Evolutionary conservation across 2,888 invertebrate genomes (phyloP).

Genomic region (Hololepta plana): DNA sequence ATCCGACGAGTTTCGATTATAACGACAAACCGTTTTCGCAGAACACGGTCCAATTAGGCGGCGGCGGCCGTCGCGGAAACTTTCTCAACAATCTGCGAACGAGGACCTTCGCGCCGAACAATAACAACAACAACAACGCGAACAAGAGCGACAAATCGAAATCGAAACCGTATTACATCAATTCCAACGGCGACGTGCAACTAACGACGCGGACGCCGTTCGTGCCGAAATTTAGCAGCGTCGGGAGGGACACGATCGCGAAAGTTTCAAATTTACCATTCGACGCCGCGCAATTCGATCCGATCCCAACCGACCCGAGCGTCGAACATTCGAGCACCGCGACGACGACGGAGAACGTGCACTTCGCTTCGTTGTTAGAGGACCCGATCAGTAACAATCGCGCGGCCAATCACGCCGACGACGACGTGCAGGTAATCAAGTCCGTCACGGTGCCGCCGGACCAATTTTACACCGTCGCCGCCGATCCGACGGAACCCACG

Average conservation of each 20-base stretch:
- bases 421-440: slow-evolving; percentile 33
- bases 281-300: background rate
- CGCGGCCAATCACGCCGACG: slow-evolving; percentile 13
- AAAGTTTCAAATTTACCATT: no score
- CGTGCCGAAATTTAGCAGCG: slow-evolving; percentile 14
- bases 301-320: no score
- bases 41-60: no score
- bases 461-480: slow-evolving; percentile 12
- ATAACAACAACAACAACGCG: slow-evolving; percentile 13
- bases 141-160: no score
- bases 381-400: slow-evolving; percentile 32
- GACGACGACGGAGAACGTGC: slow-evolving; percentile 12
- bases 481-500: background rate
- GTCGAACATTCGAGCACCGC: slow-evolving; percentile 7
- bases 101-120: slow-evolving; percentile 20
- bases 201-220: slow-evolving; percentile 15
- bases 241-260: no score
- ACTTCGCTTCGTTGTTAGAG: slow-evolving; percentile 38
- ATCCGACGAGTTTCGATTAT: no score
- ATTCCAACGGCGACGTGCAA: no score
- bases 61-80: slow-evolving; percentile 1
- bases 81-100: slow-evolving; percentile 12
- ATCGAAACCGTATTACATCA: no score
- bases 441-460: slow-evolving; percentile 10
- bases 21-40: no score